phyloP scores from a whole-genome alignment of 2,888 invertebrate genomes.

The Thereva unica region DNA sequence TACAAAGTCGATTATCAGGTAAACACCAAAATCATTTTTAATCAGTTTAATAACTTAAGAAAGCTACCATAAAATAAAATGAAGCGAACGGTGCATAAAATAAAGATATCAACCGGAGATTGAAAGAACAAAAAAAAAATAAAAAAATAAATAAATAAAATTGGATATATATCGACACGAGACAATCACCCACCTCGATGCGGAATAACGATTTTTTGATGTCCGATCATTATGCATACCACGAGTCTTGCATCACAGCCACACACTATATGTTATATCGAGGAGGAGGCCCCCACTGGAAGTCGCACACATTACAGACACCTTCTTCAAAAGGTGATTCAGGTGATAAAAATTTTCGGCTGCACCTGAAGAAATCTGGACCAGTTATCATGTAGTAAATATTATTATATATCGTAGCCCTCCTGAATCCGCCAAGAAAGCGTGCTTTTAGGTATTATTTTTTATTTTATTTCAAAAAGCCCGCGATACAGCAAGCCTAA shows the following conservation, averaged over 20 bases:
- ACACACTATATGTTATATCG: no score
- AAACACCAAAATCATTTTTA: no score
- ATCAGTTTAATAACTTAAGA: not conserved
- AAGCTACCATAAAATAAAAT: constrained; percentile 3
- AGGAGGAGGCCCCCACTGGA: no score
- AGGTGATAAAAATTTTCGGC: constrained; percentile 3
- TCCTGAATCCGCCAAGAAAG: not conserved
- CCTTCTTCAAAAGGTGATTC: not conserved
- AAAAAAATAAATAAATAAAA: no score
- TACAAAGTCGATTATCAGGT: no score
- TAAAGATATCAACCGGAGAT: not conserved
- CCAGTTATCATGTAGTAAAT: constrained; percentile 2
- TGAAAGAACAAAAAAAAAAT: not conserved
- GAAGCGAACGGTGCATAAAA: constrained; percentile 2
- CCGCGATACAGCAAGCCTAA: not conserved
- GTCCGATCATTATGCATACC: constrained; percentile 14
- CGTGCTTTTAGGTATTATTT: no score
- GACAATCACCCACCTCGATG: constrained; percentile 5
- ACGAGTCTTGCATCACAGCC: constrained; percentile 11
- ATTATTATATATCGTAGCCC: not conserved
- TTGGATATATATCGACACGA: not conserved
- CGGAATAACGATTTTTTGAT: constrained; percentile 12
- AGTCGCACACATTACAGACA: no score
- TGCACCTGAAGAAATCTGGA: constrained; percentile 20
- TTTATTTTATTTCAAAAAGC: no score